Percentiles rank a stretch among this genome's conserved stretches.
Conservation (phyloP, 2,797 vertebrate genomes). For the Poecile montanus region DNA sequence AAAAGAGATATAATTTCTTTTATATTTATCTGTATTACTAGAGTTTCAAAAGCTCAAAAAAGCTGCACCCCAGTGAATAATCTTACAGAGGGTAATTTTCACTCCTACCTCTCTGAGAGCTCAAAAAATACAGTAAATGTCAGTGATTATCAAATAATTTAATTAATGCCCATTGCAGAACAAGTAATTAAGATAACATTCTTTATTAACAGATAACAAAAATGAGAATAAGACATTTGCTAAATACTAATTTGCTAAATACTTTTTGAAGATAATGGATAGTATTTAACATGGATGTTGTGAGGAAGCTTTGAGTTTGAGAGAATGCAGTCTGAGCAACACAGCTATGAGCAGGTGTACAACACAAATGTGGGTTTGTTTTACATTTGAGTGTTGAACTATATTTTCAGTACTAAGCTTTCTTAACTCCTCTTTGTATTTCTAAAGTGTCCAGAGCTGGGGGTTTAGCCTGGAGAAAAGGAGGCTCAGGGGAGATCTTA, state of each 20-base stretch:
- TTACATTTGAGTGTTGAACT: neutral
- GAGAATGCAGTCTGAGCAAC: neutral
- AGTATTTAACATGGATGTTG: neutral
- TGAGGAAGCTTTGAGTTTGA: neutral
- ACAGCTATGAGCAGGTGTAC: neutral
- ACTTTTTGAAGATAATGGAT: neutral
- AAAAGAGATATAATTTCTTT: constrained; percentile 21
- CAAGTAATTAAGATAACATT: constrained; percentile 49
- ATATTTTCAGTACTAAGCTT: neutral
- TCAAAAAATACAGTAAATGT: constrained; percentile 45
- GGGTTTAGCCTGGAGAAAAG: neutral
- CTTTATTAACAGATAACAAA: constrained; percentile 56
- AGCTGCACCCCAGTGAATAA: constrained; percentile 48
- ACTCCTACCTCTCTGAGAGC: constrained; percentile 17
- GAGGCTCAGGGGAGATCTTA: neutral
- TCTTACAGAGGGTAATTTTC: constrained; percentile 24
- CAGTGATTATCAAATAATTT: constrained; percentile 61
- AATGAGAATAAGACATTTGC: neutral
- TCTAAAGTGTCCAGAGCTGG: neutral
- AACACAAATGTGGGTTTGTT: neutral
- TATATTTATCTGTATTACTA: constrained; percentile 33
- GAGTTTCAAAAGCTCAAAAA: neutral
- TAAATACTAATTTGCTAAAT: neutral
- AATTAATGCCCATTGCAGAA: constrained; percentile 23
- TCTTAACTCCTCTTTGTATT: neutral